These are phyloP conservation scores for Neotoma lepida DNA, from an alignment of 2,113 vertebrate genomes.

Conservation along the genomic window DNA sequence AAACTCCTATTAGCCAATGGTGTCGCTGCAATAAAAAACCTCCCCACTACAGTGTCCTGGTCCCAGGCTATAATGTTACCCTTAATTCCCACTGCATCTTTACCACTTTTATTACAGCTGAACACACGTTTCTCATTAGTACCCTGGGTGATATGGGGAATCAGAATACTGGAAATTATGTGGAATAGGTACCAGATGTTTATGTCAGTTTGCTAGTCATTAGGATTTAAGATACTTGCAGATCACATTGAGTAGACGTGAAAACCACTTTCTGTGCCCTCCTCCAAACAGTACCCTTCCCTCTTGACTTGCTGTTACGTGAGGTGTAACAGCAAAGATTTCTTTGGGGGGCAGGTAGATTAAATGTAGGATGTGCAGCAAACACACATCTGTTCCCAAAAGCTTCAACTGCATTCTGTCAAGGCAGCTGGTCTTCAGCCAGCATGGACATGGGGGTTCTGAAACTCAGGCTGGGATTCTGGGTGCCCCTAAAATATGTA, in stretches of 20 bases:
- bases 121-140: conserved; percentile 83
- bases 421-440: conserved; percentile 60
- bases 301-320: conserved; percentile 15
- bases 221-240: conserved; percentile 61
- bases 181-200: conserved; percentile 86
- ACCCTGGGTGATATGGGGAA: conserved; percentile 81
- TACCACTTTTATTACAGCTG: conserved; percentile 79
- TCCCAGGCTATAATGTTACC: conserved; percentile 78
- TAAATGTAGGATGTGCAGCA: conserved; percentile 59
- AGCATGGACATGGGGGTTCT: conserved; percentile 64
- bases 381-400: conserved; percentile 66
- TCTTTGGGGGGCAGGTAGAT: conserved; percentile 72
- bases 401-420: conserved; percentile 70
- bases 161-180: conserved; percentile 74
- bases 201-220: conserved; percentile 67
- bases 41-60: conserved; percentile 61
- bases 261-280: conserved; percentile 72
- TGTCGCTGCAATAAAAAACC: conserved; percentile 78
- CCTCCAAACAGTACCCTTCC: conserved; percentile 2
- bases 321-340: conserved; percentile 64
- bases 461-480: conserved; percentile 59
- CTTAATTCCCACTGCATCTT: conserved; percentile 72
- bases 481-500: conserved; percentile 32
- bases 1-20: conserved; percentile 78
- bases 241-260: conserved; percentile 74